Percentiles rank a stretch among this genome's conserved stretches.
phyloP scores from a whole-genome alignment of 35 echinoderm and acorn worm genomes.

The Heliocidaris erythrogramma region DNA sequence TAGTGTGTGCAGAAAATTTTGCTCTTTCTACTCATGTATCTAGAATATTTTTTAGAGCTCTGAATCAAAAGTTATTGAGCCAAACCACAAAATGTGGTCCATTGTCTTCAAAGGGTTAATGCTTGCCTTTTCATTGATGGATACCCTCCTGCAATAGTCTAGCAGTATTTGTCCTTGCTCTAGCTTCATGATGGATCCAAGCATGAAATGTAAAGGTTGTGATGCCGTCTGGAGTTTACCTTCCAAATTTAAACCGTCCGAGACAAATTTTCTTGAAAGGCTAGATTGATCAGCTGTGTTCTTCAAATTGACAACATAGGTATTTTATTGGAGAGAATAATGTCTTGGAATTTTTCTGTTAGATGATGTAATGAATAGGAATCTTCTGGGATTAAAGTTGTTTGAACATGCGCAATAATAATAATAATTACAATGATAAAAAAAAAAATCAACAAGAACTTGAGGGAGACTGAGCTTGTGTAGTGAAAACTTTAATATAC shows the following conservation, averaged over 20 bases:
- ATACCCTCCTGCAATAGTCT: not conserved
- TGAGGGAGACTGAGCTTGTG: too few species aligned
- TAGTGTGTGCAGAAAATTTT: too few species aligned
- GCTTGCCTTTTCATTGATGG: not conserved
- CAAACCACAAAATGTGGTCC: not conserved
- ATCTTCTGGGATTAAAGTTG: too few species aligned
- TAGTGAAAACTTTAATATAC: too few species aligned
- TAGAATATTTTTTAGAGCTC: too few species aligned
- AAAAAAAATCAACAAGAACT: too few species aligned
- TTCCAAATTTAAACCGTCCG: not conserved
- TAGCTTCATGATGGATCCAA: not conserved
- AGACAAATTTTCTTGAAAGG: not conserved
- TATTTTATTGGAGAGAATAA: not conserved
- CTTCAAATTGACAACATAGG: not conserved
- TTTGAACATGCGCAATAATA: too few species aligned
- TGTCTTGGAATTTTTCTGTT: too few species aligned
- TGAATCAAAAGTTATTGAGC: too few species aligned
- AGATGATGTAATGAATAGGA: too few species aligned
- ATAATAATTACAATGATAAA: too few species aligned
- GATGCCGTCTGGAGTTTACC: not conserved
- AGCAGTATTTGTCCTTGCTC: not conserved
- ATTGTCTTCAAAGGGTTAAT: not conserved
- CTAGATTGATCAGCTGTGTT: not conserved
- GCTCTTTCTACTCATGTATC: too few species aligned
- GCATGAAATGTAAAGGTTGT: not conserved